These are phyloP conservation scores for Pluvialis apricaria DNA, from an alignment of 2,113 vertebrate genomes.

Conservation along the genomic window DNA sequence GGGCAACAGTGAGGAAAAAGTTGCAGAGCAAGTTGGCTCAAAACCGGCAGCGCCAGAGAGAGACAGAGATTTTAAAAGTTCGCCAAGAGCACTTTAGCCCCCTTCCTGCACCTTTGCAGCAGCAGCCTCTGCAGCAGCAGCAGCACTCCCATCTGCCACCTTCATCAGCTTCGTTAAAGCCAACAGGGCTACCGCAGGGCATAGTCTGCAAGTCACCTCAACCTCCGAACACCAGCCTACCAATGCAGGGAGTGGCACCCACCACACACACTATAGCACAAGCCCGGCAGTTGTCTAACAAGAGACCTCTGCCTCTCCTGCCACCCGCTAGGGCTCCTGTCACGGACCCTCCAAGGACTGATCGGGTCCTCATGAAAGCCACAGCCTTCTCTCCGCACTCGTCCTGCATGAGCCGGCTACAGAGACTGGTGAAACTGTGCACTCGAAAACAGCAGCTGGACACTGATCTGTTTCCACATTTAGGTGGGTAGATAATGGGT, in stretches of 20 bases:
- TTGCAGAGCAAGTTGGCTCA: constrained; percentile 89
- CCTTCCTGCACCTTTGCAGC: constrained; percentile 79
- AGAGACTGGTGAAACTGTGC: constrained; percentile 96
- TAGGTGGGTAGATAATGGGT: constrained; percentile 78
- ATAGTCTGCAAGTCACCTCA: constrained; percentile 95
- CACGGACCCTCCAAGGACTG: constrained; percentile 73
- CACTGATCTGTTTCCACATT: constrained; percentile 93
- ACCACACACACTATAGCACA: constrained; percentile 85
- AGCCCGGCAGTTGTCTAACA: constrained; percentile 80
- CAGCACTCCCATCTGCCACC: constrained; percentile 75
- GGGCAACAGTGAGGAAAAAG: constrained; percentile 87
- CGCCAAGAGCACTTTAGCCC: constrained; percentile 95
- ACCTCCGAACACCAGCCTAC: constrained; percentile 89
- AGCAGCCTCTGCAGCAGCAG: constrained; percentile 73
- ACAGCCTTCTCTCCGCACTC: constrained; percentile 87
- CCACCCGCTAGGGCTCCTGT: constrained; percentile 76
- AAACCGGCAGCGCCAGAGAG: constrained; percentile 84
- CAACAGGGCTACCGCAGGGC: constrained; percentile 85
- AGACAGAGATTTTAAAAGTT: constrained; percentile 89
- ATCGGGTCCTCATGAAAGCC: constrained; percentile 89
- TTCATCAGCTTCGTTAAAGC: constrained; percentile 75
- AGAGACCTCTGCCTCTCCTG: constrained; percentile 81
- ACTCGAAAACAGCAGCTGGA: constrained; percentile 87
- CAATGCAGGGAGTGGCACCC: constrained; percentile 84
- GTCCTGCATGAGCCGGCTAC: constrained; percentile 89